A percentile compares a stretch with the other conserved stretches of the same genome.
Conservation (phyloP, 2,888 invertebrate species). For the Chymomyza amoena region DNA sequence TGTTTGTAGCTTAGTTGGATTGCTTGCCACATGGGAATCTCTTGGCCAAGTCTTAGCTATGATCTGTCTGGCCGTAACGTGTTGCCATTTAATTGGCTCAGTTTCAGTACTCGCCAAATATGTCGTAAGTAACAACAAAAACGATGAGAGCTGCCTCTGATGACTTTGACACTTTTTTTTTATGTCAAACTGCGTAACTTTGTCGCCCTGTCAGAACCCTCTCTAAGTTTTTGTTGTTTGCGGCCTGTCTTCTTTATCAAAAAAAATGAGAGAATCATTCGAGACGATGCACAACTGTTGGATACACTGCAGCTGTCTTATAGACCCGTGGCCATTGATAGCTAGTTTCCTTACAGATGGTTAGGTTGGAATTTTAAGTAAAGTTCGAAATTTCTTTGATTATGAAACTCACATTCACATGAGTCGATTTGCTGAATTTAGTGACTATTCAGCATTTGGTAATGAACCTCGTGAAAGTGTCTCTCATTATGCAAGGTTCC, state of each 20-base stretch:
- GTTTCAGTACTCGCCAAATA: slow-evolving; percentile 57
- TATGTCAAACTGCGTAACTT: slow-evolving; percentile 36
- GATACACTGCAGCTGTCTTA: too few relatives aligned
- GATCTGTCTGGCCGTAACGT: slow-evolving; percentile 42
- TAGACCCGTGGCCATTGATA: too few relatives aligned
- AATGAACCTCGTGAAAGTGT: too few relatives aligned
- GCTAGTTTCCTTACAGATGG: too few relatives aligned
- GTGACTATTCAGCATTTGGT: too few relatives aligned
- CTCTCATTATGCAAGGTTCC: too few relatives aligned
- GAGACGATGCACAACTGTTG: too few relatives aligned
- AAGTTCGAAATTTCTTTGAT: too few relatives aligned
- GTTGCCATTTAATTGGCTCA: slow-evolving; percentile 70
- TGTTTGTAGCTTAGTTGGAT: slow-evolving; percentile 14
- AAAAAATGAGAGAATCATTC: not conserved
- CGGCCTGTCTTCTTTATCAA: not conserved
- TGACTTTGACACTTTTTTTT: slow-evolving; percentile 63
- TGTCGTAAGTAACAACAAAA: slow-evolving; percentile 35
- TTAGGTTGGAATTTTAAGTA: too few relatives aligned
- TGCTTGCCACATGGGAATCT: slow-evolving; percentile 4
- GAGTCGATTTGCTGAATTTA: too few relatives aligned
- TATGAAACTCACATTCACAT: too few relatives aligned
- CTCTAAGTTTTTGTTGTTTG: not conserved
- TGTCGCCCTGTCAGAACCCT: slow-evolving; percentile 23
- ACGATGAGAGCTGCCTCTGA: not conserved
- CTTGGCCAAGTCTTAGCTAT: slow-evolving; percentile 26